A percentile compares a stretch with the other conserved stretches of the same genome.
phyloP scores from a whole-genome alignment of 1,140 invertebrate species.

The Sycophila sp. region DNA sequence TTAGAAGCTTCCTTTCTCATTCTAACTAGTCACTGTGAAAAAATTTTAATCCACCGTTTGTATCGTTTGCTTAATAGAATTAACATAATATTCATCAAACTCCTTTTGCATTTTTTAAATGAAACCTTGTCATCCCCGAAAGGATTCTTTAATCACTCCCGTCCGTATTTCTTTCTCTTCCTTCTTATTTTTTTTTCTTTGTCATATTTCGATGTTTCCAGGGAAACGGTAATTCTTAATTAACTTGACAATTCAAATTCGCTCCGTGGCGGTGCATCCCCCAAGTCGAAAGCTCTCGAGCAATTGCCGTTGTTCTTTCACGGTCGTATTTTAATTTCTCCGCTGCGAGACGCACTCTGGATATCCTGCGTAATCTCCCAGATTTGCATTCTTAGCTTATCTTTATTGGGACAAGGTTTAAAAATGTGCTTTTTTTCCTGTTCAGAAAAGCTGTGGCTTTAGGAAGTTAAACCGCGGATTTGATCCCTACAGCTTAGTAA shows the following conservation, averaged over 20 bases:
- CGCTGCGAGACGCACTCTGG: too few species aligned
- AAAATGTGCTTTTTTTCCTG: too few species aligned
- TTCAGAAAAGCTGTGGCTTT: too few species aligned
- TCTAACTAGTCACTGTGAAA: too few species aligned
- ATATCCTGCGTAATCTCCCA: too few species aligned
- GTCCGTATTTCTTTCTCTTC: background rate
- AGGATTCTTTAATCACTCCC: background rate
- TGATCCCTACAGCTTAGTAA: too few species aligned
- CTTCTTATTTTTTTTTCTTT: too few species aligned
- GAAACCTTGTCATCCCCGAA: background rate
- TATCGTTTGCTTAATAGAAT: constrained; percentile 14
- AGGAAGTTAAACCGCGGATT: too few species aligned
- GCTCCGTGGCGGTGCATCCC: too few species aligned
- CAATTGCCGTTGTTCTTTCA: background rate
- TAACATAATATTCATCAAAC: background rate
- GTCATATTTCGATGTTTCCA: background rate
- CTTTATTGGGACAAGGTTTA: too few species aligned
- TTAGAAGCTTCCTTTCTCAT: too few species aligned
- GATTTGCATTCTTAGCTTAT: too few species aligned
- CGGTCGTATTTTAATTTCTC: background rate
- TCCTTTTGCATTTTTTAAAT: background rate
- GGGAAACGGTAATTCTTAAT: background rate
- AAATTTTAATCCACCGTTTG: background rate
- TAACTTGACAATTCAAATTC: background rate
- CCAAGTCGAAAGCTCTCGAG: background rate